Percentiles rank a stretch among this genome's conserved stretches.
These are phyloP conservation scores for Rhodinocichla rosea DNA, from an alignment of 2,113 vertebrate species.

Conservation along the genomic window DNA sequence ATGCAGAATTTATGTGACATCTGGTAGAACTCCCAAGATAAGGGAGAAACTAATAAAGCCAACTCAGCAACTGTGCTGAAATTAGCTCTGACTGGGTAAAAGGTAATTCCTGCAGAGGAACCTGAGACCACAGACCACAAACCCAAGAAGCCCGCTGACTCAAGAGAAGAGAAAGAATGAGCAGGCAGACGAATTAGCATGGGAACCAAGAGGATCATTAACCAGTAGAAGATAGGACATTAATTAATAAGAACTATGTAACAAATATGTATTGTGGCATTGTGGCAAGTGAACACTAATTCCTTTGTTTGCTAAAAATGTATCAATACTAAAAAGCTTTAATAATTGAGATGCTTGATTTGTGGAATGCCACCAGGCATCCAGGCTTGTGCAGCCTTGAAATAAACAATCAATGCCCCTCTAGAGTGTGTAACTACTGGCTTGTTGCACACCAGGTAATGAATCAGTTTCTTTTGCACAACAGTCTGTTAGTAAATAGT, in stretches of 20 bases:
- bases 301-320: neutral
- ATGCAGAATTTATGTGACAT: neutral
- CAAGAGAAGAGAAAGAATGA: neutral
- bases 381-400: neutral
- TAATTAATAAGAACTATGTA: neutral
- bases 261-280: neutral
- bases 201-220: neutral
- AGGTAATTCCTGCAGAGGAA: neutral
- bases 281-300: neutral
- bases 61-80: neutral
- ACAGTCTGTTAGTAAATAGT: neutral
- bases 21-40: neutral
- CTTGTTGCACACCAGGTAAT: neutral
- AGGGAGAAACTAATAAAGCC: neutral
- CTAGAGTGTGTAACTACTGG: neutral
- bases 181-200: neutral
- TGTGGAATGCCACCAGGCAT: neutral
- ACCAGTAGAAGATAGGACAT: neutral
- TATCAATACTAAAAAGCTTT: neutral
- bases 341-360: neutral
- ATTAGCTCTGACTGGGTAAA: neutral
- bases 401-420: neutral
- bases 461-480: neutral
- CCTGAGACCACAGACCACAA: neutral
- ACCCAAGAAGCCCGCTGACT: neutral